These are phyloP conservation scores for Ganaspis brasiliensis DNA, from an alignment of 2,888 invertebrate genomes.

Conservation along the genomic window DNA sequence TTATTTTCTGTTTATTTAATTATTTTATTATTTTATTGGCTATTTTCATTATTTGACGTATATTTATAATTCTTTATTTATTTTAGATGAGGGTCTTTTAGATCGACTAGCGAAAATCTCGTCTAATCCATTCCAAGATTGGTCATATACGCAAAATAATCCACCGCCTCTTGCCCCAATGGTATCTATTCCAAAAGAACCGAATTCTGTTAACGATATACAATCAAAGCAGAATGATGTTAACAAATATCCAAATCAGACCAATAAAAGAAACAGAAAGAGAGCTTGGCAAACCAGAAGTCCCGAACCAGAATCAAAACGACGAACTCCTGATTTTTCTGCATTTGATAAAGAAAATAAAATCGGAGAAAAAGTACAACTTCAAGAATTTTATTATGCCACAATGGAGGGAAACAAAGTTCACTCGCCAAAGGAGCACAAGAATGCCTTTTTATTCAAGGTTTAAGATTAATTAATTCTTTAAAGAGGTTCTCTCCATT, in stretches of 20 bases:
- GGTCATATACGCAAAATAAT: conserved; percentile 79
- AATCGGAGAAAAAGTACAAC: conserved; percentile 66
- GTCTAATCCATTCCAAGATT: conserved; percentile 86
- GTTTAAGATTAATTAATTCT: conserved; percentile 51
- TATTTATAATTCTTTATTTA: conserved; percentile 46
- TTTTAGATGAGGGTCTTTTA: conserved; percentile 78
- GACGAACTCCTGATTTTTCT: conserved; percentile 58
- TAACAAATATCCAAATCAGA: conserved; percentile 57
- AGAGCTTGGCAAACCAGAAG: conserved; percentile 78
- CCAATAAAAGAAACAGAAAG: conserved; percentile 75
- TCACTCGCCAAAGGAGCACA: conserved; percentile 68
- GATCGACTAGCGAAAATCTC: conserved; percentile 81
- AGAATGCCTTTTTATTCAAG: conserved; percentile 72
- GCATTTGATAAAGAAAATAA: conserved; percentile 63
- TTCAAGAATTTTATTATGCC: conserved; percentile 76
- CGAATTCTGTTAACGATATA: conserved; percentile 1
- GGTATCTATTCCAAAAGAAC: conserved; percentile 60
- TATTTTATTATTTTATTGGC: conserved; percentile 15
- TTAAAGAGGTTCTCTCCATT: neutral
- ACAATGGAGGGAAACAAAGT: conserved; percentile 74
- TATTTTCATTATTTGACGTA: conserved; percentile 6
- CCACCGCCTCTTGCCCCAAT: conserved; percentile 68
- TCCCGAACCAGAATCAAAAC: conserved; percentile 78
- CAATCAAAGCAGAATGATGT: conserved; percentile 47
- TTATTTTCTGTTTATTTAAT: conserved; percentile 20